phyloP scores from a whole-genome alignment of 2,797 vertebrate species.

The Schizothorax lantsangensis region DNA sequence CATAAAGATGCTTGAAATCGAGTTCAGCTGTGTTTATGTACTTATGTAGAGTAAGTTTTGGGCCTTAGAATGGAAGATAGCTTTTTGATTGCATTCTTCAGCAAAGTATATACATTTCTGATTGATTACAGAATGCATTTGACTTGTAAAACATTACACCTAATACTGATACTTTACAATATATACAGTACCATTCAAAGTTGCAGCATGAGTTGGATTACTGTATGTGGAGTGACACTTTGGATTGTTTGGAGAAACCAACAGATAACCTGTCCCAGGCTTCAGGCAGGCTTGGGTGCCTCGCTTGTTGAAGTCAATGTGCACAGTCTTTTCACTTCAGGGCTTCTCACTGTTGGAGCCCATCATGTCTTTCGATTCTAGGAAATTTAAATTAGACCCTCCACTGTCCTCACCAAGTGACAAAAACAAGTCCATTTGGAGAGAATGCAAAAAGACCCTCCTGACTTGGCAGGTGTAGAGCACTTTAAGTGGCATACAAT shows the following conservation, averaged over 20 bases:
- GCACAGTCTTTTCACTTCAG: constrained; percentile 8
- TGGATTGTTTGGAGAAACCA: background rate
- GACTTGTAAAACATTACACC: background rate
- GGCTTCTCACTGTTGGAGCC: background rate
- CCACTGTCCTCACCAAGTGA: constrained; percentile 32
- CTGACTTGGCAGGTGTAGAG: constrained; percentile 10
- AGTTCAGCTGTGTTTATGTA: background rate
- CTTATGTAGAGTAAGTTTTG: background rate
- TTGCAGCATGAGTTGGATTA: background rate
- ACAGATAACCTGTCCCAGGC: background rate
- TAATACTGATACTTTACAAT: background rate
- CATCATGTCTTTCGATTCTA: constrained; percentile 1
- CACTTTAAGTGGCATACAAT: constrained; percentile 15
- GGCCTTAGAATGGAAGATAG: background rate
- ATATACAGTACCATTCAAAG: background rate
- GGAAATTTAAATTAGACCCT: constrained; percentile 40
- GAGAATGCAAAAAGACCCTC: background rate
- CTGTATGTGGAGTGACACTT: constrained; percentile 10
- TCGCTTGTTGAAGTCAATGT: background rate
- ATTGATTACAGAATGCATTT: background rate
- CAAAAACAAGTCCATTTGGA: constrained; percentile 15
- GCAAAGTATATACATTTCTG: background rate
- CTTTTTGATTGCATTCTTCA: background rate
- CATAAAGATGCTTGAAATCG: background rate
- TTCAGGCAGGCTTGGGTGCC: background rate